A percentile compares a stretch with the other conserved stretches of the same genome.
These are phyloP conservation scores for Nesidiocoris tenuis DNA, from an alignment of 2,888 invertebrate genomes.

Conservation along the genomic window DNA sequence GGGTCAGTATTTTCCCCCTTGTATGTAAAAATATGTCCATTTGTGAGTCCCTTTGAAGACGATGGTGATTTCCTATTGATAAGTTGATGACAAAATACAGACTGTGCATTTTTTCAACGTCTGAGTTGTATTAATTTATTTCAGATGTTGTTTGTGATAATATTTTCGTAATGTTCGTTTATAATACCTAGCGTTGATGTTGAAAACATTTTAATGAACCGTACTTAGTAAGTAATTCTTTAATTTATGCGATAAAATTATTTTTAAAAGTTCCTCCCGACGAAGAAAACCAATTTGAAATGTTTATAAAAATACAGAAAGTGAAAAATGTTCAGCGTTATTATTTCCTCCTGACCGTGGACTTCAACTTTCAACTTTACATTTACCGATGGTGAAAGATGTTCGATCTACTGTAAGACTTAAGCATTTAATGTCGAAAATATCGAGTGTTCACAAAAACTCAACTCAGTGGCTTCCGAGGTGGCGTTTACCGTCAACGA, in stretches of 20 bases:
- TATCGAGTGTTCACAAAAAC: no score
- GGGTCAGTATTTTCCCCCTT: not conserved
- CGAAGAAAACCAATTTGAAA: constrained; percentile 22
- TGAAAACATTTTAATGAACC: constrained; percentile 20
- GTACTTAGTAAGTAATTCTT: constrained; percentile 16
- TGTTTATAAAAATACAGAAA: constrained; percentile 19
- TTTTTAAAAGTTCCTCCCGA: constrained; percentile 28
- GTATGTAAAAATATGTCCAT: not conserved
- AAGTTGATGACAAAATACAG: not conserved
- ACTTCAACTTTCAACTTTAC: no score
- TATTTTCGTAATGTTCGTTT: constrained; percentile 16
- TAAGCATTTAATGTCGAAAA: no score
- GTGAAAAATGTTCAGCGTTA: not conserved
- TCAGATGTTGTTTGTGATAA: constrained; percentile 31
- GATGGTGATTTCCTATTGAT: not conserved
- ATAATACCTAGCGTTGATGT: constrained; percentile 7
- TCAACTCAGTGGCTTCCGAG: no score
- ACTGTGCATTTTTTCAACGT: constrained; percentile 4
- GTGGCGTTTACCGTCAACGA: no score
- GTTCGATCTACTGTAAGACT: no score
- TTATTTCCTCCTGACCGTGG: not conserved
- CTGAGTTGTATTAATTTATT: constrained; percentile 18
- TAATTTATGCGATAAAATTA: constrained; percentile 11
- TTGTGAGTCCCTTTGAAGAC: not conserved
- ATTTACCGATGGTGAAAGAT: no score